Base-by-base conservation (phyloP, 2,113 vertebrate species). In the Sprattus sprattus region DNA sequence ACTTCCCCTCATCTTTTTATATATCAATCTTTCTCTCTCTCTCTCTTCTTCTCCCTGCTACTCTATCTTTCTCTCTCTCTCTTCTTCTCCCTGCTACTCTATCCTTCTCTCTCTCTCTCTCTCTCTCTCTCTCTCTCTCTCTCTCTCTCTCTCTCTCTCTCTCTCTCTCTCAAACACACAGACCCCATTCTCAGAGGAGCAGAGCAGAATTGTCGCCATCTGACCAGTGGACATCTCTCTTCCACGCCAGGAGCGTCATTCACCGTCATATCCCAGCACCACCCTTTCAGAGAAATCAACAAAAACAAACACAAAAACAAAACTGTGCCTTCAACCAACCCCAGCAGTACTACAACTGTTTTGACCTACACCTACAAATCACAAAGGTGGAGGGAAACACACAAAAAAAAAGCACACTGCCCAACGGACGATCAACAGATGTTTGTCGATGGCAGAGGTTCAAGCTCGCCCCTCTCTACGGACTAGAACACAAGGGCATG, bases 271-370 rank as follows among this genome's bases (percentile, higher is more conserved):
- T 47, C 50, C 64, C 52, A 57, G 82, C 25, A 64, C 32, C 15
- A 83, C 88, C 88, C 89, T 85, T 87, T 75, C 88, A 88, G 18
- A 20, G 0, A 60, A 60, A 60, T 20, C 18, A 60, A 60, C 54
- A 22, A 20, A 67, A n/a, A 64, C n/a, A 64, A 64, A 64, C 6
- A 64, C n/a, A 67, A 67, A 67, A 67, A 67, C 25, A 92, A 92
- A 87, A 86, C 90, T 91, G 94, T 95, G 94, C 94, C 94, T 95
- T 95, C 85, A 86, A 92, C 81, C 89, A 90, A 90, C 75, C 81
- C 90, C 88, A 89, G 83, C 91, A 28, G 87, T 91, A 86, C 90
- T 60, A 47, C 44, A 67, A 67, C 46, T 7, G 83, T 87, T 91
- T 88, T 86, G 75, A 45, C 75, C 45, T 18, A 9, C 52, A 54